These are phyloP conservation scores for Yponomeuta evonymella DNA, from an alignment of 2,888 invertebrate genomes.

Conservation along the genomic window DNA sequence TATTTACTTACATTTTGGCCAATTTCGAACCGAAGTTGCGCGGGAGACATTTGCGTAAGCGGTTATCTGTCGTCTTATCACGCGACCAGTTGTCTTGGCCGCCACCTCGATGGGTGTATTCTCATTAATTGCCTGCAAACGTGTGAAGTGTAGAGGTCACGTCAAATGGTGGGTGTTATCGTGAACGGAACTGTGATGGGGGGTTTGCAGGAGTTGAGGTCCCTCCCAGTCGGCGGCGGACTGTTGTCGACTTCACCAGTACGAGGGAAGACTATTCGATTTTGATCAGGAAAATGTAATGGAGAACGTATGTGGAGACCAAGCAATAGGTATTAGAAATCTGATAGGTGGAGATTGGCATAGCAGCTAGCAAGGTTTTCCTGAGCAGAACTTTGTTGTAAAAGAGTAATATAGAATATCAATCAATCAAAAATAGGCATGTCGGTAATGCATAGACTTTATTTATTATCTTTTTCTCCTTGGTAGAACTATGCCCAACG, in stretches of 20 bases:
- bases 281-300: neutral
- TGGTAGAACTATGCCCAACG: too few species aligned
- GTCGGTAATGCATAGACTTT: too few species aligned
- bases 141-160: conserved; percentile 29
- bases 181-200: conserved; percentile 52
- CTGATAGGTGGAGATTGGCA: too few species aligned
- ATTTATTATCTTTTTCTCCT: too few species aligned
- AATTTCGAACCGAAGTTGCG: conserved; percentile 38
- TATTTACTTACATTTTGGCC: conserved; percentile 54
- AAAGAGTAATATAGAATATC: too few species aligned
- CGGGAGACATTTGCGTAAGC: conserved; percentile 70
- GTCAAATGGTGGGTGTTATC: conserved; percentile 44
- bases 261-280: conserved; percentile 29
- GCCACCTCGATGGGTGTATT: neutral
- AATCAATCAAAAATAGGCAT: too few species aligned
- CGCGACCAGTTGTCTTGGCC: conserved; percentile 36
- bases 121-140: neutral
- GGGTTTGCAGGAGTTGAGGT: conserved; percentile 35
- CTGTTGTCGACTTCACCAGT: conserved; percentile 59
- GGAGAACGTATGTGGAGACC: neutral
- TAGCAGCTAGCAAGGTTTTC: too few species aligned
- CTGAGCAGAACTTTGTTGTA: too few species aligned
- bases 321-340: too few species aligned
- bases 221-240: conserved; percentile 64
- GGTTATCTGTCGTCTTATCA: conserved; percentile 35